Percentiles rank a stretch among this genome's conserved stretches.
Conservation (phyloP, 2,797 vertebrate genomes). For the Yasuhikotakia modesta region DNA sequence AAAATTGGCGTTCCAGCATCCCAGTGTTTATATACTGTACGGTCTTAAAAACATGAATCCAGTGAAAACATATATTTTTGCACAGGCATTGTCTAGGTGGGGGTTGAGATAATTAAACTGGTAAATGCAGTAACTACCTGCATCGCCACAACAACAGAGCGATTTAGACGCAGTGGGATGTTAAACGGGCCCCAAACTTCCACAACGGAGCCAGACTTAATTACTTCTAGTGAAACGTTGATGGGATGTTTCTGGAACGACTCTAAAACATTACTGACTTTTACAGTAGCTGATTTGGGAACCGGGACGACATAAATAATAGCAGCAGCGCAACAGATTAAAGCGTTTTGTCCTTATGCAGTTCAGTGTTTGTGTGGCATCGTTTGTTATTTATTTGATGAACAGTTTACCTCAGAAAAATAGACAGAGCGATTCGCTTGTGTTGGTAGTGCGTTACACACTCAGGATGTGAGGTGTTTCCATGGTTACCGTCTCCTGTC, state of each 20-base stretch:
- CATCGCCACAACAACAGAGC: constrained; percentile 77
- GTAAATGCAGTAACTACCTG: constrained; percentile 74
- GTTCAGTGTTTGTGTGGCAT: constrained; percentile 52
- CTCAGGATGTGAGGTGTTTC: constrained; percentile 82
- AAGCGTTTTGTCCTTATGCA: constrained; percentile 55
- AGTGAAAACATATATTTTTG: constrained; percentile 21
- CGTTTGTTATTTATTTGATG: constrained; percentile 53
- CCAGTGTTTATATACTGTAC: background rate
- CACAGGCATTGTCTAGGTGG: constrained; percentile 70
- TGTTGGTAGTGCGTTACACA: constrained; percentile 67
- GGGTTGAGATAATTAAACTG: constrained; percentile 81
- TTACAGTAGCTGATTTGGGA: constrained; percentile 55
- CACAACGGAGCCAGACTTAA: constrained; percentile 62
- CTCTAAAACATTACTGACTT: constrained; percentile 62
- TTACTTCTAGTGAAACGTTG: constrained; percentile 57
- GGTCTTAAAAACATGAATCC: constrained; percentile 16
- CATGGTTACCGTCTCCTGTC: constrained; percentile 80
- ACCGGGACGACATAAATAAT: constrained; percentile 49
- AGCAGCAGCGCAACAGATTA: constrained; percentile 34
- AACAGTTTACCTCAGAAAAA: constrained; percentile 45
- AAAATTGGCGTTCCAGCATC: constrained; percentile 49
- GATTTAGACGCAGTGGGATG: constrained; percentile 72
- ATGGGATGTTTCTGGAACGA: constrained; percentile 50
- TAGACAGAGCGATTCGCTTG: constrained; percentile 58
- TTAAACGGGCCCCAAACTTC: constrained; percentile 75